These are phyloP conservation scores for Pemphredon lugubris DNA, from an alignment of 2,888 invertebrate species.

Conservation along the genomic window DNA sequence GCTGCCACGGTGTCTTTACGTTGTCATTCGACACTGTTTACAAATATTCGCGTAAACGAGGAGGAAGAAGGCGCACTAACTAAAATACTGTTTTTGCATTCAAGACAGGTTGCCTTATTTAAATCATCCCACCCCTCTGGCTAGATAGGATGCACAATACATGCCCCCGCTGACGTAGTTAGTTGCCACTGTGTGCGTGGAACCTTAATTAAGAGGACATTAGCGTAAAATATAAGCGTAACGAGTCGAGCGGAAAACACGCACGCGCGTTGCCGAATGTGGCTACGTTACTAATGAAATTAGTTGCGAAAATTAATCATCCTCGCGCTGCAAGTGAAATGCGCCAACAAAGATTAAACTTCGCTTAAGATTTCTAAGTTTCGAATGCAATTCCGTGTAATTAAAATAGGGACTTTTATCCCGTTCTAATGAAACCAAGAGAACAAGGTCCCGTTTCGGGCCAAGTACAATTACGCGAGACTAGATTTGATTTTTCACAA, in stretches of 20 bases:
- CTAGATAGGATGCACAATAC: neutral
- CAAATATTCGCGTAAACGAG: neutral
- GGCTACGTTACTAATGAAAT: neutral
- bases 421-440: no score
- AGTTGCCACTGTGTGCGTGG: neutral
- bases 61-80: no score
- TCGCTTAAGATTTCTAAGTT: no score
- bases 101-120: neutral
- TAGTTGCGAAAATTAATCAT: neutral
- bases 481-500: no score
- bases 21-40: neutral
- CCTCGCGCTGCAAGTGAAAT: neutral
- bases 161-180: neutral
- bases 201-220: slow-evolving; percentile 1
- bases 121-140: neutral
- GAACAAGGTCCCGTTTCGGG: no score
- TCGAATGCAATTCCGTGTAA: no score
- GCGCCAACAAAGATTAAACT: neutral
- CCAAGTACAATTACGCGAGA: no score
- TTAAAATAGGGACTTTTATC: no score
- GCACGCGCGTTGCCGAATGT: no score
- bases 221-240: neutral
- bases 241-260: no score
- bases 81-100: no score
- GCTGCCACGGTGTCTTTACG: neutral